Conservation (phyloP, 2,797 vertebrate genomes). For the Podargus strigoides region DNA sequence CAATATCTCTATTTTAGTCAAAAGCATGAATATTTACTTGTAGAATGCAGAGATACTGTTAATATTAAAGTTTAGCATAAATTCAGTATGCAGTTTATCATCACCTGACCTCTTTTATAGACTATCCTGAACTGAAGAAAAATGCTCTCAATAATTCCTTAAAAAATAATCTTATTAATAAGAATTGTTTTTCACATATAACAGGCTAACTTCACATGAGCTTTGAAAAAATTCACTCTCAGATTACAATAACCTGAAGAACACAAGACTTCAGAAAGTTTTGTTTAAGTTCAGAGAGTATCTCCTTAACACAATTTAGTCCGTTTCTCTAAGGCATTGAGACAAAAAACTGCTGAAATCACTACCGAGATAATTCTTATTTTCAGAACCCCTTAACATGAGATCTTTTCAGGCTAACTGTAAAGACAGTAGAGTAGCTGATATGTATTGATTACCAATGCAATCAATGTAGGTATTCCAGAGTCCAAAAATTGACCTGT, state of each 20-base stretch:
- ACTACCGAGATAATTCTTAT: not conserved
- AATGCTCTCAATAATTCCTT: not conserved
- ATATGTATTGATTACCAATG: not conserved
- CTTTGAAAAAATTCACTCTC: not conserved
- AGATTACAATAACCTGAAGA: not conserved
- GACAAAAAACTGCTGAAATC: not conserved
- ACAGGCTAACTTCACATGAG: not conserved
- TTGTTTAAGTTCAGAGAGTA: not conserved
- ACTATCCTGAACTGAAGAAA: not conserved
- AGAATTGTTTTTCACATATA: not conserved
- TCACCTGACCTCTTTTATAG: not conserved
- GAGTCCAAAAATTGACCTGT: not conserved
- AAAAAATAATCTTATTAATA: not conserved
- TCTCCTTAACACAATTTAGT: not conserved
- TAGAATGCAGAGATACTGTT: not conserved
- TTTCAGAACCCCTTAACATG: not conserved
- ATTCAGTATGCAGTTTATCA: not conserved
- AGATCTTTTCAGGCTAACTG: not conserved
- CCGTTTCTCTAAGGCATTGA: not conserved
- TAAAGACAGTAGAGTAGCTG: not conserved
- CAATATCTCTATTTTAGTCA: not conserved
- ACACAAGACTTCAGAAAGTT: not conserved
- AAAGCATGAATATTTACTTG: not conserved
- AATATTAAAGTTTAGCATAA: not conserved
- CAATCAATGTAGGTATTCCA: not conserved